Percentiles rank a stretch among this genome's conserved stretches.
Evolutionary conservation across 2,888 invertebrate genomes (phyloP).

Genomic region (Trachelus troglodyta): DNA sequence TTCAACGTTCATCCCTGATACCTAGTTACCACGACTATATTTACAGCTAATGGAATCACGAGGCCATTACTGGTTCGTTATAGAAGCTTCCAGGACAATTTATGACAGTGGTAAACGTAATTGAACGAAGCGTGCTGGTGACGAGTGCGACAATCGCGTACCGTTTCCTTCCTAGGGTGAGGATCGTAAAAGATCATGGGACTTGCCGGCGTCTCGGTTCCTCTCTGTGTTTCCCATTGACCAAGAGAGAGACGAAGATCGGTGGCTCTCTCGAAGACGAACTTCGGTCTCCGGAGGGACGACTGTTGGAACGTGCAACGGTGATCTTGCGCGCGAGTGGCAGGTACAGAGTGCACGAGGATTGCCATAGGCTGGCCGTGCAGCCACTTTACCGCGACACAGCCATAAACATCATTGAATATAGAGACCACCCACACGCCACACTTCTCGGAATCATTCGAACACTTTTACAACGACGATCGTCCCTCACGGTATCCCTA

Average conservation of each 20-base stretch:
- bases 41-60: background rate
- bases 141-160: background rate
- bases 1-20: background rate
- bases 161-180: background rate
- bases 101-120: conserved; percentile 1
- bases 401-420: conserved; percentile 58
- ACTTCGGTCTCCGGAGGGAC: background rate
- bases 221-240: background rate
- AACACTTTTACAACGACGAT: background rate
- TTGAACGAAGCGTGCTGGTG: conserved; percentile 4
- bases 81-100: conserved; percentile 1
- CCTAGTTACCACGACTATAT: background rate
- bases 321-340: background rate
- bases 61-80: conserved; percentile 8
- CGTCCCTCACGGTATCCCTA: background rate
- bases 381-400: conserved; percentile 55
- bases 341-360: background rate
- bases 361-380: conserved; percentile 35
- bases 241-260: background rate
- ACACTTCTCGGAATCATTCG: conserved; percentile 46
- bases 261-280: background rate
- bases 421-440: conserved; percentile 56
- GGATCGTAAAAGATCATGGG: background rate
- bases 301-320: background rate
- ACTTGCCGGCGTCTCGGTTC: background rate